Evolutionary conservation across 2,888 invertebrate genomes (phyloP).

Genomic region (Hypsopygia costalis): DNA sequence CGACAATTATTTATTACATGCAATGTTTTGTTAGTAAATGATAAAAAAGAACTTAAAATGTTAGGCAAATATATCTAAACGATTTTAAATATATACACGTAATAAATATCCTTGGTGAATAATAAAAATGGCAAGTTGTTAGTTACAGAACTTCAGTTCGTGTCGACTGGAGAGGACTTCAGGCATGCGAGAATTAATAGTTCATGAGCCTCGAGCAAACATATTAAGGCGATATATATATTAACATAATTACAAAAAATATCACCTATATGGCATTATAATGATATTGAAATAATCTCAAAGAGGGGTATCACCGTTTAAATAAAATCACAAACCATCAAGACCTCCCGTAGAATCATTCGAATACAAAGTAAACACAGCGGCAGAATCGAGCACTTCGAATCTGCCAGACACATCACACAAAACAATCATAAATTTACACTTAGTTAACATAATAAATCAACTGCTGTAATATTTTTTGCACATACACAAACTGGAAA

Average conservation of each 20-base stretch:
- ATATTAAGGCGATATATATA: constrained; percentile 58
- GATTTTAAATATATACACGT: constrained; percentile 61
- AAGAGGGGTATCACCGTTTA: constrained; percentile 60
- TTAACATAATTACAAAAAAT: constrained; percentile 43
- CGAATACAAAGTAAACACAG: constrained; percentile 72
- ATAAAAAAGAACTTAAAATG: constrained; percentile 46
- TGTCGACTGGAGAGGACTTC: constrained; percentile 38
- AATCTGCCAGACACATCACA: constrained; percentile 75
- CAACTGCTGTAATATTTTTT: constrained; percentile 63
- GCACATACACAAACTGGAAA: constrained; percentile 52
- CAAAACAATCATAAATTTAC: constrained; percentile 78
- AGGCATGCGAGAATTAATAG: constrained; percentile 36
- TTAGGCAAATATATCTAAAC: constrained; percentile 48
- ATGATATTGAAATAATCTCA: constrained; percentile 57
- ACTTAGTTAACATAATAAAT: constrained; percentile 75
- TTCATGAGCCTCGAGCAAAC: constrained; percentile 65
- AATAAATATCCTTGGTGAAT: constrained; percentile 77
- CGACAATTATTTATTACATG: constrained; percentile 42
- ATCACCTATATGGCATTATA: constrained; percentile 68
- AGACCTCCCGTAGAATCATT: constrained; percentile 67
- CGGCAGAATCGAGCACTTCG: constrained; percentile 77
- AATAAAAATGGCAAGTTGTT: constrained; percentile 77
- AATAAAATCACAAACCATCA: constrained; percentile 73
- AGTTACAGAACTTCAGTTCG: constrained; percentile 56
- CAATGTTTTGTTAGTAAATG: constrained; percentile 44